Conservation (phyloP, 1,140 invertebrate species). For the Orius laevigatus region DNA sequence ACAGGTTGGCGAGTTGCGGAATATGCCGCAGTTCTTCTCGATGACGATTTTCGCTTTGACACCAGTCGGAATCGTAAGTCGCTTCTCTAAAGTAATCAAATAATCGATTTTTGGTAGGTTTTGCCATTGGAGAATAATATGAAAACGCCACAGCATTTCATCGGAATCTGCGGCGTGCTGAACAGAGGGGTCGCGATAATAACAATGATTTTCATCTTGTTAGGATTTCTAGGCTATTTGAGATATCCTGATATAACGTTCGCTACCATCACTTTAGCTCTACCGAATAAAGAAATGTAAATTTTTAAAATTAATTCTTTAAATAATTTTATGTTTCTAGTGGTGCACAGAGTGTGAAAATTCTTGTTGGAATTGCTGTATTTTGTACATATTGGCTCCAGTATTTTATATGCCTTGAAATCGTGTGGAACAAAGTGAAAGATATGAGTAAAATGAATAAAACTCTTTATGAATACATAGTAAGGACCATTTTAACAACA, state of each 20-base stretch:
- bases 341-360: slow-evolving; percentile 47
- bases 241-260: slow-evolving; percentile 52
- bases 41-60: slow-evolving; percentile 70
- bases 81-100: background rate
- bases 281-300: slow-evolving; percentile 54
- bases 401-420: slow-evolving; percentile 83
- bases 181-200: slow-evolving; percentile 64
- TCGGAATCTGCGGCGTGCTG: slow-evolving; percentile 51
- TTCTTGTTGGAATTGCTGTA: slow-evolving; percentile 74
- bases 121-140: slow-evolving; percentile 75
- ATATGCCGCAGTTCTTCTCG: slow-evolving; percentile 54
- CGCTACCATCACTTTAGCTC: slow-evolving; percentile 63
- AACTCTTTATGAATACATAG: slow-evolving; percentile 52
- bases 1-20: slow-evolving; percentile 9
- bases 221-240: slow-evolving; percentile 72
- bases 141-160: slow-evolving; percentile 56
- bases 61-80: slow-evolving; percentile 54
- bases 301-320: no score
- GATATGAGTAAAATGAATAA: slow-evolving; percentile 48
- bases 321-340: slow-evolving; percentile 4
- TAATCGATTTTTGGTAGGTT: slow-evolving; percentile 35
- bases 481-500: slow-evolving; percentile 45
- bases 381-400: slow-evolving; percentile 91
- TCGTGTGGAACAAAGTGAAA: slow-evolving; percentile 56
- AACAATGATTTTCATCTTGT: slow-evolving; percentile 47